Evolutionary conservation across 2,113 vertebrate species (phyloP).

Genomic region (Hydrochoerus hydrochaeris): DNA sequence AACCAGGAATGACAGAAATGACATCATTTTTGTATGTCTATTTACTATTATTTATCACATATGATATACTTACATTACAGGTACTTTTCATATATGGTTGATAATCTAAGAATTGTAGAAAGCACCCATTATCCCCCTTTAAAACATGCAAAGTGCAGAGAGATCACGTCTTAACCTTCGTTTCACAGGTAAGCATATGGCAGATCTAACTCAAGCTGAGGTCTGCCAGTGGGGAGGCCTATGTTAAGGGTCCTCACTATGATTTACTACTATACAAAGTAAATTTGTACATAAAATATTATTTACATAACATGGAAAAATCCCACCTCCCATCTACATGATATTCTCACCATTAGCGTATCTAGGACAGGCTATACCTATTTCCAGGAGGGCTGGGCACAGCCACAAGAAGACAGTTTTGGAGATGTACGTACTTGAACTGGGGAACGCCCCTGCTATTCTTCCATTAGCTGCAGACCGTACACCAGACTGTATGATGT

Average conservation of each 20-base stretch:
- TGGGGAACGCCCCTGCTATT: background rate
- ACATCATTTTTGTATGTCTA: background rate
- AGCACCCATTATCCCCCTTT: background rate
- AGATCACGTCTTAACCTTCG: background rate
- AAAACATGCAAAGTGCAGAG: background rate
- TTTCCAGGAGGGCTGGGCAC: background rate
- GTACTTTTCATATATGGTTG: background rate
- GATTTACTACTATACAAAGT: background rate
- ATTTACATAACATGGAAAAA: background rate
- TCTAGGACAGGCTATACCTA: background rate
- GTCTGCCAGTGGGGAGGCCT: background rate
- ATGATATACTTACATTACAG: background rate
- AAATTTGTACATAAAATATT: background rate
- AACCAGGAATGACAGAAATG: background rate
- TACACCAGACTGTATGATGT: background rate
- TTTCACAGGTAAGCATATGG: accelerated
- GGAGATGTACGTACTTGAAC: background rate
- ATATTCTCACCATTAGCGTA: background rate
- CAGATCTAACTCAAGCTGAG: background rate
- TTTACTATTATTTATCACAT: background rate
- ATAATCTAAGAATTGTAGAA: background rate
- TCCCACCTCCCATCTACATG: background rate
- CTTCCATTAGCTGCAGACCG: background rate
- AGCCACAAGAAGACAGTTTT: background rate
- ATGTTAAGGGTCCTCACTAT: background rate